A percentile compares a stretch with the other conserved stretches of the same genome.
These are phyloP conservation scores for Drosophila meridionalis DNA, from an alignment of 2,888 invertebrate species.

Conservation along the genomic window DNA sequence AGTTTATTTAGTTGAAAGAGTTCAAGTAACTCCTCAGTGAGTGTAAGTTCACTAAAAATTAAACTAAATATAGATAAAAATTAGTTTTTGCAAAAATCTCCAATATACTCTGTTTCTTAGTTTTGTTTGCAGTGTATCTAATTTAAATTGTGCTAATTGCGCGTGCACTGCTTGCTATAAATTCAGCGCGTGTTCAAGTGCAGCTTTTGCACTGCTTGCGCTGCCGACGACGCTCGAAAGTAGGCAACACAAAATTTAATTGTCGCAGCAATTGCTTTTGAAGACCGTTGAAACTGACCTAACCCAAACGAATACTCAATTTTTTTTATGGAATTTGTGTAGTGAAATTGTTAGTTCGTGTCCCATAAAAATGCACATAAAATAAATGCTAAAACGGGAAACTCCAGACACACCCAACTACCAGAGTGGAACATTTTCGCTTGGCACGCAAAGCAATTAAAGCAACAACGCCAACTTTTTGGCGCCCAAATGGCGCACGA, in stretches of 20 bases:
- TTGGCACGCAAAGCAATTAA: conserved; percentile 69
- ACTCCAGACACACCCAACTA: conserved; percentile 6
- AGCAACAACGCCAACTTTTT: conserved; percentile 60
- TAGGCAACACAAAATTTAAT: conserved; percentile 33
- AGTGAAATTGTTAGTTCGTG: conserved; percentile 49
- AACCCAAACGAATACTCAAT: conserved; percentile 41
- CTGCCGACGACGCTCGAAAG: conserved; percentile 15
- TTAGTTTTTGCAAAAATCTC: not conserved
- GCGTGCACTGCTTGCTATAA: conserved; percentile 29
- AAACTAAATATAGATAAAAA: not conserved
- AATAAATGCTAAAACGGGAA: conserved; percentile 26
- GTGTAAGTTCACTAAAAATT: not conserved
- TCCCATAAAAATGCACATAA: conserved; percentile 68
- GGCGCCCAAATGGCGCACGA: conserved; percentile 76
- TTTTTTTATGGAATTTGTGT: conserved; percentile 33
- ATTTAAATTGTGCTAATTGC: conserved; percentile 28
- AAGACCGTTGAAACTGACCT: conserved; percentile 56
- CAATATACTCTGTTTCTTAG: not conserved
- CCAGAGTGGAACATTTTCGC: conserved; percentile 40
- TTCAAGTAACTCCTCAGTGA: not conserved
- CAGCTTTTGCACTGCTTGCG: conserved; percentile 35
- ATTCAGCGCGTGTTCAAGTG: conserved; percentile 51
- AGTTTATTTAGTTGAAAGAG: not conserved
- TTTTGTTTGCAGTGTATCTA: not conserved
- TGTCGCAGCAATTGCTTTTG: conserved; percentile 24